These are phyloP conservation scores for Halcyon senegalensis DNA, from an alignment of 2,113 vertebrate species.

Conservation along the genomic window DNA sequence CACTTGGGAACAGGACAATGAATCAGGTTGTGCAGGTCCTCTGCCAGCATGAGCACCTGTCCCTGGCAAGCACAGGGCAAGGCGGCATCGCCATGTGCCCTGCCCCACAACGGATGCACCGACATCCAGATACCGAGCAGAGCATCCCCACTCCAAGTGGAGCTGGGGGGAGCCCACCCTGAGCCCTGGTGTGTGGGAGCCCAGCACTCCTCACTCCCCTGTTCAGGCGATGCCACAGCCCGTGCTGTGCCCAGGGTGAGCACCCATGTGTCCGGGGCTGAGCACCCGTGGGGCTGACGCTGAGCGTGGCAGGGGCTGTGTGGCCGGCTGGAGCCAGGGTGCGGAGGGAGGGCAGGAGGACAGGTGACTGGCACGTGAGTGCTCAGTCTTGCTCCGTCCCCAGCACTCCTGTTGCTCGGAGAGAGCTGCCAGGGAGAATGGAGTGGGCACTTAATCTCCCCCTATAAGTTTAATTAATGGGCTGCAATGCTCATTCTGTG, in stretches of 20 bases:
- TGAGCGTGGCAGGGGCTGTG: accelerated
- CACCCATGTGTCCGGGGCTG: background rate
- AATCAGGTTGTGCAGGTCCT: background rate
- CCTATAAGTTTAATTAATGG: conserved; percentile 73
- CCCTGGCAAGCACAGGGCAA: background rate
- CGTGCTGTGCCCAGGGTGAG: background rate
- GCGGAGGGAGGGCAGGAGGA: too few relatives aligned
- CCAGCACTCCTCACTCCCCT: background rate
- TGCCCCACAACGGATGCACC: accelerated
- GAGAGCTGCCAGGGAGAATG: conserved; percentile 56
- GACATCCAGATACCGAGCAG: accelerated
- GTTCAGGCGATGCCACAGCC: accelerated
- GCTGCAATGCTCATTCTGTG: conserved; percentile 63
- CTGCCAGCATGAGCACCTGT: accelerated
- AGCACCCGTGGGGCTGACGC: background rate
- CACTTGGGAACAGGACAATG: background rate
- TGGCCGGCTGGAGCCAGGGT: accelerated
- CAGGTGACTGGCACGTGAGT: background rate
- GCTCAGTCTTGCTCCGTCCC: background rate
- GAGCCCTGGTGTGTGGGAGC: accelerated
- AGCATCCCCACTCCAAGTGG: accelerated
- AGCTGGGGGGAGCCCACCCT: background rate
- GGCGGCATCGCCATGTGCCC: accelerated
- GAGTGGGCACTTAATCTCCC: conserved; percentile 66
- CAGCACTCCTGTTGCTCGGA: background rate